phyloP scores from a whole-genome alignment of 2,797 vertebrate genomes.

The Pipistrellus pipistrellus region DNA sequence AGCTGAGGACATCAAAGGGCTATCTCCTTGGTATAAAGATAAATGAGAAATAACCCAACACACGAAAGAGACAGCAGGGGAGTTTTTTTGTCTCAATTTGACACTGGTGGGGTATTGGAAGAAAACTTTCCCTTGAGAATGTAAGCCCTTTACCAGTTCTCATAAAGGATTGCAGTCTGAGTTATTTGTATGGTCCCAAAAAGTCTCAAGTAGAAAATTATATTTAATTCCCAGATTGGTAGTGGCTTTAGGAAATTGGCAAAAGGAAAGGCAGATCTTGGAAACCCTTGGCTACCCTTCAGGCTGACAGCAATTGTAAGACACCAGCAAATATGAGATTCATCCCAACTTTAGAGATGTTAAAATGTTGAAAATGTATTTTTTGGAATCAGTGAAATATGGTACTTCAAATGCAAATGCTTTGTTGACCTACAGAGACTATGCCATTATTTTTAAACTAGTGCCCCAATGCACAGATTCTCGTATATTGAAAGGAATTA shows the following conservation, averaged over 20 bases:
- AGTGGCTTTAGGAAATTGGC: not conserved
- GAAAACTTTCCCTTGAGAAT: slow-evolving; percentile 1
- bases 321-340: not conserved
- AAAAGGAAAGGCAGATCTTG: slow-evolving; percentile 31
- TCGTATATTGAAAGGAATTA: no score
- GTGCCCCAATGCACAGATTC: no score
- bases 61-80: not conserved
- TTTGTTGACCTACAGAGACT: slow-evolving; percentile 23
- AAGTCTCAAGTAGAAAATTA: slow-evolving; percentile 10
- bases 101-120: not conserved
- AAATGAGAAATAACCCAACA: slow-evolving; percentile 3
- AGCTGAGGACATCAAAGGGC: not conserved
- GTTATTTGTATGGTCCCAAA: not conserved
- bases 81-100: slow-evolving; percentile 32
- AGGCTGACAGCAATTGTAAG: not conserved
- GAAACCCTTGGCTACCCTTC: not conserved
- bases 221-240: slow-evolving; percentile 26
- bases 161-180: slow-evolving; percentile 1
- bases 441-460: slow-evolving; percentile 46
- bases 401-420: slow-evolving; percentile 18
- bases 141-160: not conserved
- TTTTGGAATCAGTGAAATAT: slow-evolving; percentile 44
- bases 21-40: not conserved
- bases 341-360: not conserved
- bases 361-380: slow-evolving; percentile 22